These are phyloP conservation scores for Mythimna ferrago DNA, from an alignment of 2,888 invertebrate genomes.

Conservation along the genomic window DNA sequence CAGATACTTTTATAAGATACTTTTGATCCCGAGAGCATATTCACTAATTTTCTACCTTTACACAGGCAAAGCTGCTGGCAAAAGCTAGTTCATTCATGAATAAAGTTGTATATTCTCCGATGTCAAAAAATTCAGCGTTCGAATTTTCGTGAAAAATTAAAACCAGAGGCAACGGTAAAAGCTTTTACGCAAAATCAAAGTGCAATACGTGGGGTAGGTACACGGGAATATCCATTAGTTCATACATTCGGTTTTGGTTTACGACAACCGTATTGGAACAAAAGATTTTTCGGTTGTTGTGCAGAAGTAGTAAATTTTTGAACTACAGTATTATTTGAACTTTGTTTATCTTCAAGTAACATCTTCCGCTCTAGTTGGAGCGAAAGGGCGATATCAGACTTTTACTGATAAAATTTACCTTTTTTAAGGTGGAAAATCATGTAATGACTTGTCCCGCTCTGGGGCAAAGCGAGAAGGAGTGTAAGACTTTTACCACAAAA, in stretches of 20 bases:
- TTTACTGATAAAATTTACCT: too few species aligned
- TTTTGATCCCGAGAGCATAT: too few species aligned
- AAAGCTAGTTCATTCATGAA: neutral
- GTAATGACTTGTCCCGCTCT: too few species aligned
- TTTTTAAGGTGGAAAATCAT: too few species aligned
- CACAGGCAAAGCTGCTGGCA: too few species aligned
- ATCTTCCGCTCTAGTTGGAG: too few species aligned
- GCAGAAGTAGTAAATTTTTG: neutral
- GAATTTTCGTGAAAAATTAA: conserved; percentile 43
- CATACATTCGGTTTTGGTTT: conserved; percentile 5
- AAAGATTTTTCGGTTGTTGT: neutral
- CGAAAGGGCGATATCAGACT: too few species aligned
- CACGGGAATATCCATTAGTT: conserved; percentile 17
- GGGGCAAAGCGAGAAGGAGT: too few species aligned
- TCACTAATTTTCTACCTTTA: too few species aligned
- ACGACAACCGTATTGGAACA: neutral
- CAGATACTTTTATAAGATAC: too few species aligned
- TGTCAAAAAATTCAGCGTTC: conserved; percentile 14
- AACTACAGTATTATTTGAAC: neutral
- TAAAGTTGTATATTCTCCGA: neutral
- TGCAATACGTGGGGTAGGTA: conserved; percentile 6
- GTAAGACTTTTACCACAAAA: too few species aligned
- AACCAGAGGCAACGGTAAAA: conserved; percentile 25
- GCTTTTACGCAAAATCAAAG: conserved; percentile 52
- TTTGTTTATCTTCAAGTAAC: too few species aligned